Evolutionary conservation across 2,888 invertebrate genomes (phyloP), one percentile per base, ranked within the genome.

Genomic region (Sicus ferrugineus): DNA sequence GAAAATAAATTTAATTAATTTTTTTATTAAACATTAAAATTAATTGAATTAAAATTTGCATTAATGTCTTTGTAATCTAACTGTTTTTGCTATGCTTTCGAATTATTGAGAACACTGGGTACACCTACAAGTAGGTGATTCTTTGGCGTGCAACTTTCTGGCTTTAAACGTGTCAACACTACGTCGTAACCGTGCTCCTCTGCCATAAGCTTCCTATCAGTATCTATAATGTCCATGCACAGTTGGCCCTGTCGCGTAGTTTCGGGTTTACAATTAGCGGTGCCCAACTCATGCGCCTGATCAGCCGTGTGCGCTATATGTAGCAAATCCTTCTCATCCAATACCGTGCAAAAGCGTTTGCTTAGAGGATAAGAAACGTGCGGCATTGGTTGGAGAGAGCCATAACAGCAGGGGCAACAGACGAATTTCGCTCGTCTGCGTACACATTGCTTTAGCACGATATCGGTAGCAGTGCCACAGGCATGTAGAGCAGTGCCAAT

Each of bases 361-460:
- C 96, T 97, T 73, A 94, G 87, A 0, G 97, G 97, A 85, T 96
- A 97, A 0, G 87, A 86, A 59, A 97, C 86, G 75, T 92, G 89
- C 75, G 94, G 81, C 77, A 94, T 95, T 72, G 91, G 88, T 83
- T 92, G 92, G 16, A 97, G 88, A 2, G 92, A 91, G 1, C 97
- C 97, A 85, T 97, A 97, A 82, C 97, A 97, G 83, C 98, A 98
- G 0, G 97, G 97, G 79, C 95, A 96, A 66, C 94, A 88, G 0
- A 96, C 92, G 87, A 97, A 96, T 73, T 91, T 89, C 0, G 97
- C 96, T 69, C 88, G 88, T 16, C 88, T 89, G 59, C 88, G 86
- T 16, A 93, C 88, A 82, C 97, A 97, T 80, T 92, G 92, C 77
- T 93, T 90, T 63, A 97, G 87, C 0, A 97, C 96, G 72, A 97